Conservation (phyloP, 2,888 invertebrate genomes). For the Caenorhabditis plicata region DNA sequence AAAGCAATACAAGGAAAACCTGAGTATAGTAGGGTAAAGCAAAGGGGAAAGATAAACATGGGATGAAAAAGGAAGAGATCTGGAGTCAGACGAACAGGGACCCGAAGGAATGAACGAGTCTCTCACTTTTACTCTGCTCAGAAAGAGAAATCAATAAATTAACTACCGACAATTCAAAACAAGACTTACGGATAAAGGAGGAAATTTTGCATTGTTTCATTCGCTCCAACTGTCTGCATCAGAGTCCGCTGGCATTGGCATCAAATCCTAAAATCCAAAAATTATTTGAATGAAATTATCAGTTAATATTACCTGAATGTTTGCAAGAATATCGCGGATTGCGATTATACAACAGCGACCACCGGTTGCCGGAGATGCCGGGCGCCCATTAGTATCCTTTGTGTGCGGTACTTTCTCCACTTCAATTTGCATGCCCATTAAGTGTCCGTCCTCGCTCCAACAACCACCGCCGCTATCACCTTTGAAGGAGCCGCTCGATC, state of each 20-base stretch:
- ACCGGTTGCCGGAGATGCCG: slow-evolving; percentile 18
- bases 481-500: slow-evolving; percentile 31
- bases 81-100: too few species aligned
- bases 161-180: too few species aligned
- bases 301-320: slow-evolving; percentile 28
- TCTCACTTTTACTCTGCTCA: too few species aligned
- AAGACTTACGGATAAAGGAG: too few species aligned
- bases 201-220: too few species aligned
- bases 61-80: too few species aligned
- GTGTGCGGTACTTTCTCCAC: slow-evolving; percentile 16
- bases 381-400: slow-evolving; percentile 12
- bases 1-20: too few species aligned
- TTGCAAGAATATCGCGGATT: slow-evolving; percentile 9
- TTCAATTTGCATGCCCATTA: slow-evolving; percentile 29
- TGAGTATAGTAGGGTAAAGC: too few species aligned
- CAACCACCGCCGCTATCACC: slow-evolving; percentile 29
- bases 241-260: slow-evolving; percentile 19
- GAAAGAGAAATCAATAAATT: too few species aligned
- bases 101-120: too few species aligned
- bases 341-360: slow-evolving; percentile 23
- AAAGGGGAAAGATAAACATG: too few species aligned
- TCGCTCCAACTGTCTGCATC: slow-evolving; percentile 15
- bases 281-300: slow-evolving; percentile 18
- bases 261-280: slow-evolving; percentile 13
- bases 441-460: slow-evolving; percentile 23